Percentiles rank a stretch among this genome's conserved stretches.
phyloP scores from a whole-genome alignment of 1,140 invertebrate species.

The Chironomus tepperi region DNA sequence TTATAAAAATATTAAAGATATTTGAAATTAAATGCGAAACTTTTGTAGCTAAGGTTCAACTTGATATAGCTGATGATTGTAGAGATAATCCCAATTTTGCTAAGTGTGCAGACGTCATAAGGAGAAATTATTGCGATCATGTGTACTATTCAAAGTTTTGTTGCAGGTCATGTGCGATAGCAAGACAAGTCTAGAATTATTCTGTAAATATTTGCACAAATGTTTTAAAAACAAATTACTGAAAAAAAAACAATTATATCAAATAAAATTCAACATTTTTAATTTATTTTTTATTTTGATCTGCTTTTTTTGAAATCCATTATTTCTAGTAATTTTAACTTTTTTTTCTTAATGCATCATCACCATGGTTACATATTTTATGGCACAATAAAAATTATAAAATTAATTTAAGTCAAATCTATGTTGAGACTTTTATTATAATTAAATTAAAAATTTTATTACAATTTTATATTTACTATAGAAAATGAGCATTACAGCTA shows the following conservation, averaged over 20 bases:
- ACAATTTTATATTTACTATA: too few species aligned
- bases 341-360: background rate
- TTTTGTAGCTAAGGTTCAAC: background rate
- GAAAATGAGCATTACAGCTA: too few species aligned
- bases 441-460: too few species aligned
- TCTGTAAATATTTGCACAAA: too few species aligned
- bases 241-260: background rate
- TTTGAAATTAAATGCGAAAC: too few species aligned
- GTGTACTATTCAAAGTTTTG: background rate
- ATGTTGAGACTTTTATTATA: too few species aligned
- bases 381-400: background rate
- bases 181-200: background rate
- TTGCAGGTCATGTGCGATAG: background rate
- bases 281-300: background rate
- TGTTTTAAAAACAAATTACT: background rate
- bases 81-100: background rate
- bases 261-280: background rate
- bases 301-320: background rate
- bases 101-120: background rate
- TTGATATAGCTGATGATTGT: background rate
- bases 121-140: background rate
- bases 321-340: background rate
- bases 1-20: background rate
- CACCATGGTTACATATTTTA: conserved; percentile 8
- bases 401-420: background rate